phyloP scores from a whole-genome alignment of 2,797 vertebrate species.

The Oryzias sinensis region DNA sequence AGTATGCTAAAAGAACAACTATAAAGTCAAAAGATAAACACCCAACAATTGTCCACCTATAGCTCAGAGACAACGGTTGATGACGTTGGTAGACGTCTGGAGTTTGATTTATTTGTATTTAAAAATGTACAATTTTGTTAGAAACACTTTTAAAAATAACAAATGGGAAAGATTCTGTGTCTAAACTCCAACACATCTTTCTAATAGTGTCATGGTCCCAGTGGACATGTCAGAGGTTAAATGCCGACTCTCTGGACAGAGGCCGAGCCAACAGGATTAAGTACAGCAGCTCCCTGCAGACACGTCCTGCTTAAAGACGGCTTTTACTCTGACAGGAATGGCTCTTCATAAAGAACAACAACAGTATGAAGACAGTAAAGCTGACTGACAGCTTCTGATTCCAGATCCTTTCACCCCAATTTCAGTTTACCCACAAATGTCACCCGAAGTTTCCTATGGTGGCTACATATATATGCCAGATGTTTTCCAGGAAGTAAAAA shows the following conservation, averaged over 20 bases:
- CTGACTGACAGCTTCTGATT: slow-evolving; percentile 12
- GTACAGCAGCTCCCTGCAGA: slow-evolving; percentile 17
- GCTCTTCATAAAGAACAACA: slow-evolving; percentile 37
- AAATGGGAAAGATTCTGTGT: not conserved
- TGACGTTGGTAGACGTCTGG: too few relatives aligned
- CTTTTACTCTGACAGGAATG: slow-evolving; percentile 2
- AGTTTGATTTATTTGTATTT: too few relatives aligned
- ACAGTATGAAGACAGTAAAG: slow-evolving; percentile 18
- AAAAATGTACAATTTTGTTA: not conserved
- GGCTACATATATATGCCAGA: slow-evolving; percentile 64
- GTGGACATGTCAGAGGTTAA: slow-evolving; percentile 35
- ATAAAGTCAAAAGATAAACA: too few relatives aligned
- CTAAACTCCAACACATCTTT: slow-evolving; percentile 1
- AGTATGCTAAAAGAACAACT: too few relatives aligned
- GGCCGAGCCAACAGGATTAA: slow-evolving; percentile 41
- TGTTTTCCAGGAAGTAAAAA: slow-evolving; percentile 70
- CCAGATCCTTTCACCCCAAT: slow-evolving; percentile 49
- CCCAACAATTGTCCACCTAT: too few relatives aligned
- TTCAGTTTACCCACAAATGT: slow-evolving; percentile 63
- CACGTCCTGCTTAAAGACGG: slow-evolving; percentile 19
- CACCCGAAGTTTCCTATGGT: slow-evolving; percentile 46
- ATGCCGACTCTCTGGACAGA: slow-evolving; percentile 28
- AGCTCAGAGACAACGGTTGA: too few relatives aligned
- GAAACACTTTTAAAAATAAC: not conserved
- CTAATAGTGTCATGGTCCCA: slow-evolving; percentile 1